A percentile compares a stretch with the other conserved stretches of the same genome.
Conservation (phyloP, 1,140 invertebrate species). For the Phymastichus coffea region DNA sequence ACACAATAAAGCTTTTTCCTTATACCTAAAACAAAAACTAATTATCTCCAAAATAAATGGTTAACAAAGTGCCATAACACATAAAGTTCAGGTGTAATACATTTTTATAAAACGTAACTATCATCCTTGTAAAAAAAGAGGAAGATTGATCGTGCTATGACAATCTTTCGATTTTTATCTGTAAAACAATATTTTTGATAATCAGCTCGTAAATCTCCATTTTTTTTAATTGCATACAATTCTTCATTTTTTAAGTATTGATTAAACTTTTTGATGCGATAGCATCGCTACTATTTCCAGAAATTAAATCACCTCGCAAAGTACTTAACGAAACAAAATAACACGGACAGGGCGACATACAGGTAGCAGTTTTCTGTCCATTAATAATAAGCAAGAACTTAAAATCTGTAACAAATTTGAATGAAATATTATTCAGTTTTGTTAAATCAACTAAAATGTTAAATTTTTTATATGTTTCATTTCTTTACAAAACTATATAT, state of each 20-base stretch:
- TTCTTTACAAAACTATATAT: conserved; percentile 14
- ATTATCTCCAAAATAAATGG: background rate
- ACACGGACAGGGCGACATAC: conserved; percentile 12
- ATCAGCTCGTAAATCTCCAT: conserved; percentile 12
- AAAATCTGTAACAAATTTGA: conserved; percentile 25
- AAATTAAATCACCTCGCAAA: background rate
- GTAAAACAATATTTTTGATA: conserved; percentile 6
- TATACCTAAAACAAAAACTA: background rate
- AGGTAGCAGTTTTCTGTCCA: conserved; percentile 21
- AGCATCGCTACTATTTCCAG: background rate
- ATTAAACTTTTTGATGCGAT: background rate
- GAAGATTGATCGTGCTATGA: too few relatives aligned
- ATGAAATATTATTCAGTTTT: conserved; percentile 15
- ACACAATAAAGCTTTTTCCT: background rate
- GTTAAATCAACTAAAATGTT: conserved; percentile 16
- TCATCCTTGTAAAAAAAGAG: background rate
- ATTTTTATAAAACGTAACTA: background rate
- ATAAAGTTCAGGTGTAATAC: background rate
- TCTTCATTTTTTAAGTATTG: background rate
- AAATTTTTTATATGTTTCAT: conserved; percentile 21
- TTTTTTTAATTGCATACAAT: conserved; percentile 3
- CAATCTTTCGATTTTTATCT: background rate
- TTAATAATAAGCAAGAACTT: conserved; percentile 21
- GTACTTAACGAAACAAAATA: conserved; percentile 8
- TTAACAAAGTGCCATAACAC: background rate